A percentile compares a stretch with the other conserved stretches of the same genome.
Conservation (phyloP, 2,113 vertebrate species). For the Orthochromis malagaraziensis region DNA sequence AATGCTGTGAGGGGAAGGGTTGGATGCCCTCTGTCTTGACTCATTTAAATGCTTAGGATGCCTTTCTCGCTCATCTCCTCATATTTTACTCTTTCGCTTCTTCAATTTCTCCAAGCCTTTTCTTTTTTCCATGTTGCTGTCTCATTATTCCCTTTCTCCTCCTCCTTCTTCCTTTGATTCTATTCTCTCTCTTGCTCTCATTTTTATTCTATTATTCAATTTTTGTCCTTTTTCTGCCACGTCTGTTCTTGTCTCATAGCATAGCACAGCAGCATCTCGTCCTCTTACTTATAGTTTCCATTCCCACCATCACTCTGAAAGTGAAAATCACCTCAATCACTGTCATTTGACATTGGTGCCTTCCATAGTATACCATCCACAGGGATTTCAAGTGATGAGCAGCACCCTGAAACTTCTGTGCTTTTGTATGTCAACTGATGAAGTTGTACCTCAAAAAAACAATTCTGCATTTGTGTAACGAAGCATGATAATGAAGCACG, state of each 20-base stretch:
- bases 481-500: constrained; percentile 40
- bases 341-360: constrained; percentile 18
- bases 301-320: not conserved
- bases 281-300: not conserved
- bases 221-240: not conserved
- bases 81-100: not conserved
- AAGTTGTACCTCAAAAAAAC: constrained; percentile 21
- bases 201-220: fast-evolving
- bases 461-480: constrained; percentile 32
- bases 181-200: not conserved
- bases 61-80: constrained; percentile 4
- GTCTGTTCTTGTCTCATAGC: not conserved
- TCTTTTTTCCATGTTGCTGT: constrained; percentile 15
- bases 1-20: constrained; percentile 14
- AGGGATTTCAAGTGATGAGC: constrained; percentile 2
- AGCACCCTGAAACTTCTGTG: not conserved
- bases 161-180: not conserved
- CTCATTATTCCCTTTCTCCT: constrained; percentile 16
- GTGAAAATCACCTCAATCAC: constrained; percentile 14
- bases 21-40: constrained; percentile 38
- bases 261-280: not conserved
- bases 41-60: constrained; percentile 57
- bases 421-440: not conserved
- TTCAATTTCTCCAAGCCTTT: constrained; percentile 6
- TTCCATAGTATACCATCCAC: not conserved